Percentiles rank a stretch among this genome's conserved stretches.
Evolutionary conservation across 2,113 vertebrate genomes (phyloP).

Genomic region (Bubo bubo): DNA sequence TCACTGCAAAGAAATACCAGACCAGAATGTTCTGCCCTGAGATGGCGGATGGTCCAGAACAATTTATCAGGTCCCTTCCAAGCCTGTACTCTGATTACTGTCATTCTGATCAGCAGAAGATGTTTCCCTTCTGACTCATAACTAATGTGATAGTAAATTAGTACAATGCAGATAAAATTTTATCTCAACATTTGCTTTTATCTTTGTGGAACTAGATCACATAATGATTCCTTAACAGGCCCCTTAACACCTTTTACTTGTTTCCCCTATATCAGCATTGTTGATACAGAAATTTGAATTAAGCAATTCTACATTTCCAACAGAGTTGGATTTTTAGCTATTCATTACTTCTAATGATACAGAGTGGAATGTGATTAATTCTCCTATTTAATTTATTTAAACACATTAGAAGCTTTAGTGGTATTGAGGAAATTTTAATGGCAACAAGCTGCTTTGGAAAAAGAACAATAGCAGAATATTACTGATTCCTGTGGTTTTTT

Average conservation of each 20-base stretch:
- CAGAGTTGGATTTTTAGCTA: conserved; percentile 31
- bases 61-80: not conserved
- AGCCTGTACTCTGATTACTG: not conserved
- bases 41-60: fast-evolving
- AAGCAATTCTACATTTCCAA: conserved; percentile 33
- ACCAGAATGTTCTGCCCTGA: not conserved
- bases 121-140: not conserved
- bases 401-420: not conserved
- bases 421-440: not conserved
- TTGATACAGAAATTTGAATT: conserved; percentile 38
- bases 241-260: not conserved
- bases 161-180: not conserved
- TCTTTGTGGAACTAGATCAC: not conserved
- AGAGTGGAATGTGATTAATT: conserved; percentile 66
- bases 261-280: not conserved
- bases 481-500: not conserved
- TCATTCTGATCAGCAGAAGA: not conserved
- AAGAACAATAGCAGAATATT: not conserved
- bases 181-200: not conserved
- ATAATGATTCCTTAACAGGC: not conserved
- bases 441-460: conserved; percentile 27
- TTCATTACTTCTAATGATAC: conserved; percentile 55
- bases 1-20: not conserved
- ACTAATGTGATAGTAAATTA: not conserved
- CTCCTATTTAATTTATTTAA: conserved; percentile 60